Conservation (phyloP, 2,888 invertebrate genomes). For the Nesidiocoris tenuis region DNA sequence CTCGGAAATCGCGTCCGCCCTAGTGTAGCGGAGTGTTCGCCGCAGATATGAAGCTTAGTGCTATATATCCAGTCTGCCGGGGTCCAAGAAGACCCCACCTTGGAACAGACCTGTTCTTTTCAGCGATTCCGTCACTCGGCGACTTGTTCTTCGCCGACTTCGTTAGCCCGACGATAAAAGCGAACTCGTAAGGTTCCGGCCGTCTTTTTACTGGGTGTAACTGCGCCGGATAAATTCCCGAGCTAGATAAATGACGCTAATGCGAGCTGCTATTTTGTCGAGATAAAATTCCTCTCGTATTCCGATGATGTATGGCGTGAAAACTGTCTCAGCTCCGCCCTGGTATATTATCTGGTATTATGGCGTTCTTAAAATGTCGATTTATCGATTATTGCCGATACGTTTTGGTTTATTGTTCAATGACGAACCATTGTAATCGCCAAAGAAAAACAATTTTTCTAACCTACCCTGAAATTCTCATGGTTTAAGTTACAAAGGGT, state of each 20-base stretch:
- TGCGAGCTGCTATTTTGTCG: neutral
- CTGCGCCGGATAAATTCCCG: neutral
- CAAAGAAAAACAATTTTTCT: too few relatives aligned
- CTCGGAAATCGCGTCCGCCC: neutral
- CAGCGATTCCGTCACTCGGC: neutral
- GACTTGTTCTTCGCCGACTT: neutral
- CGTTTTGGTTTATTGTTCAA: too few relatives aligned
- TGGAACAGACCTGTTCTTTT: neutral
- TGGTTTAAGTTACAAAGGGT: too few relatives aligned
- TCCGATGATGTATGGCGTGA: neutral
- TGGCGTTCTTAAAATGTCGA: too few relatives aligned
- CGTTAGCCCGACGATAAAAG: neutral
- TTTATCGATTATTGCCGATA: too few relatives aligned
- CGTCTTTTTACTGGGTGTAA: neutral
- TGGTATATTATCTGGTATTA: too few relatives aligned
- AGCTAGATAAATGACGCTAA: neutral
- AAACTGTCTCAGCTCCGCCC: too few relatives aligned
- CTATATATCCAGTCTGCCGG: conserved; percentile 31
- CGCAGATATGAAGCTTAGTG: conserved; percentile 44
- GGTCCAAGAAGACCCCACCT: neutral
- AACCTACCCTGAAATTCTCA: too few relatives aligned
- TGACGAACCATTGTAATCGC: too few relatives aligned
- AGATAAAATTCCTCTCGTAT: neutral
- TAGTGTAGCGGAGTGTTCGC: conserved; percentile 8
- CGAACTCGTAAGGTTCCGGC: neutral